Evolutionary conservation across 2,113 vertebrate genomes (phyloP).

Genomic region (Symphodus melops): DNA sequence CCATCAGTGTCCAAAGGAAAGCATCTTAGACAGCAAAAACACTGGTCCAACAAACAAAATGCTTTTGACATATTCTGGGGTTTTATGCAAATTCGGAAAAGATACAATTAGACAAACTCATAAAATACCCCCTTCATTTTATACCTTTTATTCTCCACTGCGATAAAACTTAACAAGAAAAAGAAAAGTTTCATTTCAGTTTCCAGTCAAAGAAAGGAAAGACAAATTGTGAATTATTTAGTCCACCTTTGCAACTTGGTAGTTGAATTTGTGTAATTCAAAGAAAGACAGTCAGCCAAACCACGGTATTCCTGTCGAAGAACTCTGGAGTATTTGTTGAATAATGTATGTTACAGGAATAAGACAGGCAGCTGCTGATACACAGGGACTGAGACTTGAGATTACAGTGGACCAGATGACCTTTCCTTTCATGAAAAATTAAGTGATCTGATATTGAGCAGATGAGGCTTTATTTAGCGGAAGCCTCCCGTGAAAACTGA

Average conservation of each 20-base stretch:
- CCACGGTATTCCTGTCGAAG: conserved; percentile 53
- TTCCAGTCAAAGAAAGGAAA: conserved; percentile 29
- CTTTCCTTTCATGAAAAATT: conserved; percentile 83
- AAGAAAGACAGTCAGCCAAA: conserved; percentile 61
- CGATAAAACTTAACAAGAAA: conserved; percentile 20
- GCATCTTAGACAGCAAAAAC: conserved; percentile 4
- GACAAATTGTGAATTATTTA: conserved; percentile 76
- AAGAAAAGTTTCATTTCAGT: neutral
- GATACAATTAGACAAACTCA: conserved; percentile 37
- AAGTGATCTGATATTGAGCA: conserved; percentile 78
- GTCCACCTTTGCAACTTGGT: conserved; percentile 56
- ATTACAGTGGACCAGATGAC: conserved; percentile 80
- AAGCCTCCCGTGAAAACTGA: conserved; percentile 29
- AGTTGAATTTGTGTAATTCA: conserved; percentile 76
- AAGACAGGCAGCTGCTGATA: conserved; percentile 75
- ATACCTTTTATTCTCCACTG: conserved; percentile 14
- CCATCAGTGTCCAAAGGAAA: neutral
- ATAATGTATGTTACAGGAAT: conserved; percentile 79
- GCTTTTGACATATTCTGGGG: neutral
- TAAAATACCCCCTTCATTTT: neutral
- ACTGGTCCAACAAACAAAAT: neutral
- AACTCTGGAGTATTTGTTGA: conserved; percentile 73
- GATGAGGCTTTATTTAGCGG: conserved; percentile 77
- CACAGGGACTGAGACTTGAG: conserved; percentile 72
- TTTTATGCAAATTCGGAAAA: conserved; percentile 33